These are phyloP conservation scores for Palythoa grandis DNA, from an alignment of 92 coral and sea anemone genomes.

Conservation along the genomic window DNA sequence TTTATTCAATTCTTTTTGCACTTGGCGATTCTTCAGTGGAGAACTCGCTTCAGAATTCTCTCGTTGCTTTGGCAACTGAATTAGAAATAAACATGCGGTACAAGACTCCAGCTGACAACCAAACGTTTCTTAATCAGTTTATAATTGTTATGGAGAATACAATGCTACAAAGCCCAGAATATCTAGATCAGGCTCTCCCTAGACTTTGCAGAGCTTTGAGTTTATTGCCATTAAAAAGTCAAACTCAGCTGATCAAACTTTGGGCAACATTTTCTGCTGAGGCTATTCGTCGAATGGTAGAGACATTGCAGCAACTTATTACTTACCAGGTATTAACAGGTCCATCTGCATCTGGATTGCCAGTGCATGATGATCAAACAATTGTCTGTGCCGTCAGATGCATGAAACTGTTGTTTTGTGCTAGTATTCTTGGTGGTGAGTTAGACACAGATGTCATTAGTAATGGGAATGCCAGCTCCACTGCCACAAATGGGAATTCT, in stretches of 20 bases:
- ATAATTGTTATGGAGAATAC: constrained; percentile 88
- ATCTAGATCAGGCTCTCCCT: constrained; percentile 89
- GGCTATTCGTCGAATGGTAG: constrained; percentile 81
- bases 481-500: constrained; percentile 18
- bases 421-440: constrained; percentile 80
- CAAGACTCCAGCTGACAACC: constrained; percentile 64
- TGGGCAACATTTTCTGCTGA: constrained; percentile 79
- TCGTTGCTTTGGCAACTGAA: constrained; percentile 72
- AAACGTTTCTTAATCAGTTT: constrained; percentile 82
- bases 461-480: constrained; percentile 13
- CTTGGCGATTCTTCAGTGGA: constrained; percentile 87
- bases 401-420: constrained; percentile 79
- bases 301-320: constrained; percentile 87
- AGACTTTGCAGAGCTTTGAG: constrained; percentile 85
- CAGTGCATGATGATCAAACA: constrained; percentile 89
- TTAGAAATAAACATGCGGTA: constrained; percentile 78
- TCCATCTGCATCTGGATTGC: constrained; percentile 59
- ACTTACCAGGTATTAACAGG: constrained; percentile 95
- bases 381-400: constrained; percentile 85
- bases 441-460: constrained; percentile 54
- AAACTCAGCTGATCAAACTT: constrained; percentile 74
- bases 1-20: constrained; percentile 78
- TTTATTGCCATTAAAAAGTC: constrained; percentile 68
- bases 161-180: constrained; percentile 95
- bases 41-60: constrained; percentile 88